Conservation (phyloP, 2,888 invertebrate species). For the Caenorhabditis plicata region DNA sequence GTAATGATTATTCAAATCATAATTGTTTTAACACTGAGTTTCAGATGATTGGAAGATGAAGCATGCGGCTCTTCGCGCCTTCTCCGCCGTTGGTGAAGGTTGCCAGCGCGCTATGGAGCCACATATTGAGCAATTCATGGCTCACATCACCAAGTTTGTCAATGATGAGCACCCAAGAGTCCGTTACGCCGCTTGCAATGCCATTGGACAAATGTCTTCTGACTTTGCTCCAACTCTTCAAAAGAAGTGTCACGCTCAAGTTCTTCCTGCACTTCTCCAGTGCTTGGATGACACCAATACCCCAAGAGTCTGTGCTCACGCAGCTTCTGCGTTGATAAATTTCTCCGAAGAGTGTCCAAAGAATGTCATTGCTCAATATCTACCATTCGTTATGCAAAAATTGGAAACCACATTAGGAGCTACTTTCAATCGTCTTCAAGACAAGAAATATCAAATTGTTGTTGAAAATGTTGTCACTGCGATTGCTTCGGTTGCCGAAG, state of each 20-base stretch:
- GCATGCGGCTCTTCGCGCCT: slow-evolving; percentile 97
- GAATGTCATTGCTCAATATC: slow-evolving; percentile 79
- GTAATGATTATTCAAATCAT: background rate
- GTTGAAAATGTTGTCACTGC: slow-evolving; percentile 80
- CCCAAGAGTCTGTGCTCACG: slow-evolving; percentile 88
- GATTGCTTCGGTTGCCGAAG: slow-evolving; percentile 90
- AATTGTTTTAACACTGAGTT: background rate
- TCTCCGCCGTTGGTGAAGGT: slow-evolving; percentile 96
- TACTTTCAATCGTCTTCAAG: slow-evolving; percentile 86
- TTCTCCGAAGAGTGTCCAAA: slow-evolving; percentile 99
- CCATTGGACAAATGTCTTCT: slow-evolving; percentile 96
- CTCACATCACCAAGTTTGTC: slow-evolving; percentile 83
- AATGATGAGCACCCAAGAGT: slow-evolving; percentile 88
- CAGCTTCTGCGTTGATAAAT: slow-evolving; percentile 93
- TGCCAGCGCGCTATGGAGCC: slow-evolving; percentile 97
- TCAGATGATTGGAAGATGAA: slow-evolving; percentile 70
- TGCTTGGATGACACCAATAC: slow-evolving; percentile 86
- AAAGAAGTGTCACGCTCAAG: slow-evolving; percentile 84
- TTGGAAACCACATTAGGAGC: slow-evolving; percentile 84
- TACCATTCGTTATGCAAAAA: slow-evolving; percentile 87
- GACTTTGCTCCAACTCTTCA: slow-evolving; percentile 96
- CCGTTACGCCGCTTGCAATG: slow-evolving; percentile 95
- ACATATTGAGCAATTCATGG: slow-evolving; percentile 87
- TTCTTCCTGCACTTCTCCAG: slow-evolving; percentile 85
- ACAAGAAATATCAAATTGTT: slow-evolving; percentile 91